Percentiles rank a stretch among this genome's conserved stretches.
phyloP scores from a whole-genome alignment of 2,888 invertebrate genomes.

The Cephus pygmeus region DNA sequence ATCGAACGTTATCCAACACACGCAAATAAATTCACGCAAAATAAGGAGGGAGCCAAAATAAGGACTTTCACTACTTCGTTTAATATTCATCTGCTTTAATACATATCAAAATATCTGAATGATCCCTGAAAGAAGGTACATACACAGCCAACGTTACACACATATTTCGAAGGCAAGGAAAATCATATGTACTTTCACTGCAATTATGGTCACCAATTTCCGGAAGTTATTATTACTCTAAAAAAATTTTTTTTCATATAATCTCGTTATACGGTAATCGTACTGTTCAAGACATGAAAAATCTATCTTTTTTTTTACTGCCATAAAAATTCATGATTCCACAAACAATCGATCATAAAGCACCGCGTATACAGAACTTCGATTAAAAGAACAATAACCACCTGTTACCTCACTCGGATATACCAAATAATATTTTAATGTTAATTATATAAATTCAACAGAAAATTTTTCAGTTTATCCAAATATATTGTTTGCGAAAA shows the following conservation, averaged over 20 bases:
- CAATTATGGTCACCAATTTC: slow-evolving; percentile 44
- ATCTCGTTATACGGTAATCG: background rate
- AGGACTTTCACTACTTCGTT: slow-evolving; percentile 57
- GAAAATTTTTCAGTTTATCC: background rate
- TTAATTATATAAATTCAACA: background rate
- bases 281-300: background rate
- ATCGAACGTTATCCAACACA: slow-evolving; percentile 34
- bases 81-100: slow-evolving; percentile 42
- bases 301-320: background rate
- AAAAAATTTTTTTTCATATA: background rate
- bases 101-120: background rate
- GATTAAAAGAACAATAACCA: background rate
- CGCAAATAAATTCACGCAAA: slow-evolving; percentile 11
- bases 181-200: slow-evolving; percentile 56
- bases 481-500: no score
- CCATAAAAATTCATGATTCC: background rate
- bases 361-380: background rate
- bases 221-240: slow-evolving; percentile 36
- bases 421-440: background rate
- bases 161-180: slow-evolving; percentile 38
- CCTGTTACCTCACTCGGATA: no score
- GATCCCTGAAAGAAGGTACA: background rate
- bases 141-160: slow-evolving; percentile 6
- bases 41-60: background rate
- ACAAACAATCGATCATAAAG: background rate